Evolutionary conservation across 1,140 invertebrate genomes (phyloP).

Genomic region (Dreissena rostriformis): DNA sequence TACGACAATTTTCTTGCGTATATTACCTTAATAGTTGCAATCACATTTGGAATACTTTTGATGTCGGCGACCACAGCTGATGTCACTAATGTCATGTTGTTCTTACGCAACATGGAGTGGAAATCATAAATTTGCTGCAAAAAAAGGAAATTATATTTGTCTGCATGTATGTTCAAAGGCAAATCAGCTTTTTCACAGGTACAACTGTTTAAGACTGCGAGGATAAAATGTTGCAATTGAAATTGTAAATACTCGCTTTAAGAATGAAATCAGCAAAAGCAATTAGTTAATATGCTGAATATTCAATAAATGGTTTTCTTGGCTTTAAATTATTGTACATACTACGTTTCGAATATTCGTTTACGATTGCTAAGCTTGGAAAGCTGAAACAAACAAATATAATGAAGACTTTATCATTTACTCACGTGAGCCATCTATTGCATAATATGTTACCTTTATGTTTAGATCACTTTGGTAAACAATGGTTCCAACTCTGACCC

Average conservation of each 20-base stretch:
- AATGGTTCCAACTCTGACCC: slow-evolving; percentile 33
- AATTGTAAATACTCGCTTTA: too few relatives aligned
- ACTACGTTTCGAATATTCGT: neutral
- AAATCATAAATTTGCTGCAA: slow-evolving; percentile 63
- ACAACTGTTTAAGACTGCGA: too few relatives aligned
- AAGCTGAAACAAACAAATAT: neutral
- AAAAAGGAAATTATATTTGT: slow-evolving; percentile 3
- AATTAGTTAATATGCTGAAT: too few relatives aligned
- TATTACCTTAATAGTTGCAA: slow-evolving; percentile 54
- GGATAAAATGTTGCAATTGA: too few relatives aligned
- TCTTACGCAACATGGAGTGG: slow-evolving; percentile 11
- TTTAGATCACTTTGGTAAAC: slow-evolving; percentile 26
- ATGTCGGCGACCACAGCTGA: slow-evolving; percentile 55
- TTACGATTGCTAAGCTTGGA: neutral
- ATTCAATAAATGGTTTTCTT: too few relatives aligned
- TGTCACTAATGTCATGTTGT: slow-evolving; percentile 59
- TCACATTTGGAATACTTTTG: slow-evolving; percentile 30
- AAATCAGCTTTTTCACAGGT: neutral
- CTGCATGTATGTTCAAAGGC: neutral
- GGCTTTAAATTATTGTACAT: too few relatives aligned
- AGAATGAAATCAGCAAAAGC: too few relatives aligned
- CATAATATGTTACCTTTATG: slow-evolving; percentile 10
- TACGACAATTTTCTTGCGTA: neutral
- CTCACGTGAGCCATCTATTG: too few relatives aligned
- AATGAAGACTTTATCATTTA: too few relatives aligned